phyloP scores from a whole-genome alignment of 1,140 invertebrate species.

The Penaeus japonicus region DNA sequence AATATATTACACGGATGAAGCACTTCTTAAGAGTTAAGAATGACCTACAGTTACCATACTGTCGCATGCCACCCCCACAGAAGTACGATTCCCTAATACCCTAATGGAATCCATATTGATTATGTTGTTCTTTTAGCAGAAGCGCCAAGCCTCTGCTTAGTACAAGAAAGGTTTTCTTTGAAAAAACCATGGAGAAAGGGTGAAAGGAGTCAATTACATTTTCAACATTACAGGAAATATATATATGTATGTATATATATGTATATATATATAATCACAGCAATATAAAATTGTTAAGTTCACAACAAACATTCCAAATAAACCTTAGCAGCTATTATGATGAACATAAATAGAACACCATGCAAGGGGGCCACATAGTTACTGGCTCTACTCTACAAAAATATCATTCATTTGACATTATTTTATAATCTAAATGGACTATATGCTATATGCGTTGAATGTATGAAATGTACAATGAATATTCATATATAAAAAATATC shows the following conservation, averaged over 20 bases:
- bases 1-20: neutral
- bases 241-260: neutral
- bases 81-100: constrained; percentile 45
- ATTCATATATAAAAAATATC: constrained; percentile 37
- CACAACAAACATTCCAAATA: constrained; percentile 43
- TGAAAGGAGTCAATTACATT: constrained; percentile 19
- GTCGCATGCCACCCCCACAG: constrained; percentile 35
- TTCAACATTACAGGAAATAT: constrained; percentile 39
- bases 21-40: neutral
- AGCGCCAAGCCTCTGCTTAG: neutral
- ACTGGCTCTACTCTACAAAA: constrained; percentile 39
- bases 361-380: constrained; percentile 21
- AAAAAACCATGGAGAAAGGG: constrained; percentile 6
- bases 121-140: constrained; percentile 41
- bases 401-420: constrained; percentile 23
- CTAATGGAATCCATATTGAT: constrained; percentile 52
- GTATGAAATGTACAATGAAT: constrained; percentile 22
- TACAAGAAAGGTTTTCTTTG: neutral
- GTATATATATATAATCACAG: constrained; percentile 46
- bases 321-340: constrained; percentile 6
- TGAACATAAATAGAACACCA: neutral
- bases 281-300: constrained; percentile 44
- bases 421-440: constrained; percentile 25
- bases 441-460: constrained; percentile 34
- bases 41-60: neutral